Base-by-base conservation (phyloP, 2,888 invertebrate species). In the Crossocerus cetratus region DNA sequence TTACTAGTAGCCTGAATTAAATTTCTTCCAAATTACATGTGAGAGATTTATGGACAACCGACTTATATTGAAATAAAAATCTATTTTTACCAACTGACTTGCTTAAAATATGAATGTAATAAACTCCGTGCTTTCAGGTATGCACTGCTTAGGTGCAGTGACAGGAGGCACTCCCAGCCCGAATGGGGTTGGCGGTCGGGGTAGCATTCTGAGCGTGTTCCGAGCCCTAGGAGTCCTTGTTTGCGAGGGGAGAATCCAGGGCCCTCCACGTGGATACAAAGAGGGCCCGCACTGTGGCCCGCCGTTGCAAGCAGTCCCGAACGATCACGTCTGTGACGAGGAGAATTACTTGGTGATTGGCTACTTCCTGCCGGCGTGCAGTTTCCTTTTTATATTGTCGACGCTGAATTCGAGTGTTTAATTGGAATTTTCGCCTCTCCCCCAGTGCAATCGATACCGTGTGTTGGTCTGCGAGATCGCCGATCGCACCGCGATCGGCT, bases 251-350 rank as follows among this genome's bases (percentile, higher is more conserved):
- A 87, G 90, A 74, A 88, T 90, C 63, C 90, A 90, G 86, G 91
- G 88, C 69, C 91, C 85, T 80, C 89, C 86, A 78, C 89, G 93
- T 81, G 94, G 94, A 45, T 93, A 94, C 88, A 92, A 92, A 81
- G 94, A 94, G 90, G 94, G 95, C 45, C 94, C 94, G 32, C 95
- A 95, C 87, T 94, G 94, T 86, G 91, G 91, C 77, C 85, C 89
- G 20, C 86, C 90, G 68, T 80, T 91, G 76, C 90, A 91, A 83
- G 75, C 88, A 65, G 84, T 88, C 42, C 86, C 89, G 32, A 90
- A 88, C 72, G 90, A 91, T 80, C 93, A 93, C 83, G 87, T 86
- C 76, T 93, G 93, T 86, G 91, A 91, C 76, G 89, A 90, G 70
- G 90, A 90, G 72, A 91, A 92, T 86, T 90, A 91, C 83, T 87